These are phyloP conservation scores for Meteorus cinctellus DNA, from an alignment of 2,888 invertebrate species.

Conservation along the genomic window DNA sequence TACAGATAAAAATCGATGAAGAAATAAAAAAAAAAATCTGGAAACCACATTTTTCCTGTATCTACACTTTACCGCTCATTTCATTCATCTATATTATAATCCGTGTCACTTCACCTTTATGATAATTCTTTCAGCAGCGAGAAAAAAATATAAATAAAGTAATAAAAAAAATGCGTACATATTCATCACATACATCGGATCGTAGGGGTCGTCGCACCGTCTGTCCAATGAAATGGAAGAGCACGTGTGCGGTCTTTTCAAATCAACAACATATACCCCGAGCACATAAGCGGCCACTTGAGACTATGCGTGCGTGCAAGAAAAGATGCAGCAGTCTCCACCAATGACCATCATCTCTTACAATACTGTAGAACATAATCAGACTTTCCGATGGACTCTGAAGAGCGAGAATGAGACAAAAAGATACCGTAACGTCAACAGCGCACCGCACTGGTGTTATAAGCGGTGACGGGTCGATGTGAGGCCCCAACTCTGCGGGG, in stretches of 20 bases:
- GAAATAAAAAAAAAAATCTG: neutral
- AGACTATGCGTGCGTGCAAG: conserved; percentile 11
- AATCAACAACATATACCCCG: neutral
- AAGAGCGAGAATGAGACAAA: conserved; percentile 10
- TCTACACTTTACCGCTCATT: neutral
- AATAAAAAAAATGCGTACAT: neutral
- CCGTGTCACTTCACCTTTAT: neutral
- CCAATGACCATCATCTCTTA: conserved; percentile 55
- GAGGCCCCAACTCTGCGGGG: neutral
- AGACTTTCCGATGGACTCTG: neutral
- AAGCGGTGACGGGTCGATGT: conserved; percentile 8
- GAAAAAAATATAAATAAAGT: conserved; percentile 5
- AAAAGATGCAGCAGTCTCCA: conserved; percentile 46
- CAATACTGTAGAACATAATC: conserved; percentile 10
- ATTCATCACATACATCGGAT: conserved; percentile 1
- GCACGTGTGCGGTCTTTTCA: conserved; percentile 28
- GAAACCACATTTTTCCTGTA: neutral
- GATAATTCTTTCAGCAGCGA: neutral
- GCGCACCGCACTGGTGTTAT: neutral
- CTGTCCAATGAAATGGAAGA: conserved; percentile 45
- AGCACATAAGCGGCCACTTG: neutral
- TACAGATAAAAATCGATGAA: neutral
- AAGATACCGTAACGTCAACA: conserved; percentile 26
- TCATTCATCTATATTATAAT: neutral
- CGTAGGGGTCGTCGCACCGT: conserved; percentile 51